Evolutionary conservation across 2,113 vertebrate genomes (phyloP).

Genomic region (Vanacampus margaritifer): DNA sequence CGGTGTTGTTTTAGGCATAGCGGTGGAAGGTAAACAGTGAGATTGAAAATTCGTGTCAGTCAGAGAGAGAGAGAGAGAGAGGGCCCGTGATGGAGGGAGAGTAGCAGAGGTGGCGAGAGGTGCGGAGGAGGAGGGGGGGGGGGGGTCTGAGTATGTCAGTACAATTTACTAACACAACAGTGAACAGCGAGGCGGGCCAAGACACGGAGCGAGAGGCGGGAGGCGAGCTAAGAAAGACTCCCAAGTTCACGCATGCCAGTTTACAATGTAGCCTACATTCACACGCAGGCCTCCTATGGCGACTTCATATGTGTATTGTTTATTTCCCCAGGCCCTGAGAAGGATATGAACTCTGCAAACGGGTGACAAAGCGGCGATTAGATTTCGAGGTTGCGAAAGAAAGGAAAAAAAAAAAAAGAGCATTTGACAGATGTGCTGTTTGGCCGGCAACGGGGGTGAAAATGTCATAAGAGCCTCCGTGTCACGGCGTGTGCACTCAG

Average conservation of each 20-base stretch:
- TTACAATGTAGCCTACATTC: conserved; percentile 7
- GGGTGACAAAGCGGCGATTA: conserved; percentile 50
- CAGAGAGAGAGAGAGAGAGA: conserved; percentile 75
- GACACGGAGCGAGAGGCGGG: conserved; percentile 41
- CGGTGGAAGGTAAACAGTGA: conserved; percentile 80
- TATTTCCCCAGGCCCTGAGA: conserved; percentile 33
- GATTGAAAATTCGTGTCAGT: conserved; percentile 82
- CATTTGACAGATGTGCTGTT: conserved; percentile 57
- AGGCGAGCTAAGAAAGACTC: conserved; percentile 44
- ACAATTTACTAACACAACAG: conserved; percentile 79
- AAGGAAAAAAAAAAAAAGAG: conserved; percentile 3
- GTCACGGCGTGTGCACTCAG: conserved; percentile 46
- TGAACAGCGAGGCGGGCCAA: conserved; percentile 73
- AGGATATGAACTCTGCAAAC: conserved; percentile 31
- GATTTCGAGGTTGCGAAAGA: conserved; percentile 46
- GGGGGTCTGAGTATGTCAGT: conserved; percentile 66
- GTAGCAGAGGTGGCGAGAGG: conserved; percentile 48
- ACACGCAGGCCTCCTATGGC: conserved; percentile 6
- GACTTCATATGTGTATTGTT: conserved; percentile 24
- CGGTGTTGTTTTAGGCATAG: conserved; percentile 81
- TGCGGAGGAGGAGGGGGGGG: conserved; percentile 38
- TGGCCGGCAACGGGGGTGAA: conserved; percentile 39
- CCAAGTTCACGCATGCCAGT: conserved; percentile 38
- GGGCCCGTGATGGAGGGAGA: conserved; percentile 44
- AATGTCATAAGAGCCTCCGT: conserved; percentile 57